A percentile compares a stretch with the other conserved stretches of the same genome.
These are phyloP conservation scores for Antechinus flavipes DNA, from an alignment of 2,113 vertebrate species.

Conservation along the genomic window DNA sequence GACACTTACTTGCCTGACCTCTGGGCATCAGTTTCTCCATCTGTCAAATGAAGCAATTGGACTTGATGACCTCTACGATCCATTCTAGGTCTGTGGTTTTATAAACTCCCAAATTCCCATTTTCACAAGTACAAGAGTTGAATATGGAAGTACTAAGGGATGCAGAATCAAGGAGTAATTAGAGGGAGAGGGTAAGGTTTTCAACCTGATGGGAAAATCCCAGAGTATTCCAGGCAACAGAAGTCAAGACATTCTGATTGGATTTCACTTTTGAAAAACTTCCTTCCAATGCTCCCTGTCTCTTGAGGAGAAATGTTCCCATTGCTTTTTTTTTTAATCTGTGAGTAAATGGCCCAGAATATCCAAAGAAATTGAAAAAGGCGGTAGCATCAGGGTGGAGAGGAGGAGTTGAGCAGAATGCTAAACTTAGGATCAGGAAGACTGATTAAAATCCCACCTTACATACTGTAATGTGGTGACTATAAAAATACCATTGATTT, in stretches of 20 bases:
- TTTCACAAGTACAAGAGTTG: background rate
- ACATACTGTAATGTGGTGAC: background rate
- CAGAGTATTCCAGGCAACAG: background rate
- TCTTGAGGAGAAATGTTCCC: background rate
- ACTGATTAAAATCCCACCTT: background rate
- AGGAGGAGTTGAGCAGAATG: background rate
- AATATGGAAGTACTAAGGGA: background rate
- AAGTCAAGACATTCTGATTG: background rate
- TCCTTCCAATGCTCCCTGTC: background rate
- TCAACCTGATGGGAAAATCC: background rate
- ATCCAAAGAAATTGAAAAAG: background rate
- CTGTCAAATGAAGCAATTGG: background rate
- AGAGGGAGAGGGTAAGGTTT: background rate
- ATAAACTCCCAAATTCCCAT: background rate
- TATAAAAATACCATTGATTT: background rate
- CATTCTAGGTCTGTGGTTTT: background rate
- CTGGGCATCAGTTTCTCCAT: background rate
- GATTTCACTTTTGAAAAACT: background rate
- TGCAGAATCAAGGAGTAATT: background rate
- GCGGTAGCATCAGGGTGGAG: background rate
- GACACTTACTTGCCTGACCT: background rate
- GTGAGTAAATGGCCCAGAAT: background rate
- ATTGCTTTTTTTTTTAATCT: background rate
- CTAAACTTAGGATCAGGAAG: background rate
- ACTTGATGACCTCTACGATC: background rate